A percentile compares a stretch with the other conserved stretches of the same genome.
Conservation (phyloP, 92 coral and sea anemone genomes). For the Phenganax stokvisi region DNA sequence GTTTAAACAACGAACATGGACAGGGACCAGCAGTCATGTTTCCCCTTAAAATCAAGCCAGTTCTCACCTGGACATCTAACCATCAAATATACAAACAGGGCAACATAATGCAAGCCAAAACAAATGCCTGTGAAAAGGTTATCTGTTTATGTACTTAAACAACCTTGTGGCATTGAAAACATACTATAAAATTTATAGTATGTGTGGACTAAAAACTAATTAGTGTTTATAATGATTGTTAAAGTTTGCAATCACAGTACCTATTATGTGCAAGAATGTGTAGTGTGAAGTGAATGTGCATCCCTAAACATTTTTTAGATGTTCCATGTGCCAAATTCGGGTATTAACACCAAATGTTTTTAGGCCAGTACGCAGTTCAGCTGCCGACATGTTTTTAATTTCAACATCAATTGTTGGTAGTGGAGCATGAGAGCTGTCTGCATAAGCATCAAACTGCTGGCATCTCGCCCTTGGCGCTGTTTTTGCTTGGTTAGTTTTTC, state of each 20-base stretch:
- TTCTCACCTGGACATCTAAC: constrained; percentile 1
- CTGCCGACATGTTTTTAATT: constrained; percentile 14
- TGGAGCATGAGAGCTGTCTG: background rate
- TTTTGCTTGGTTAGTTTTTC: constrained; percentile 23
- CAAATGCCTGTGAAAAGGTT: background rate
- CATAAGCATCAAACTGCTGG: constrained; percentile 5
- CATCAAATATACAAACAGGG: background rate
- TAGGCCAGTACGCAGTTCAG: constrained; percentile 12
- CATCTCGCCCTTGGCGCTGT: background rate
- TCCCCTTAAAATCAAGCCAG: constrained; percentile 2
- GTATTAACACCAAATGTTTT: constrained; percentile 1
- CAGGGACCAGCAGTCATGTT: background rate
- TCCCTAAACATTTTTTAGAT: constrained; percentile 14
- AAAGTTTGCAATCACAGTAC: background rate
- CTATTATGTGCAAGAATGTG: background rate
- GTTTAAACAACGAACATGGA: background rate
- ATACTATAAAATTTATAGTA: background rate
- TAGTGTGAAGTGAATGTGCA: background rate
- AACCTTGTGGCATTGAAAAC: background rate
- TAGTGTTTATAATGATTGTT: background rate
- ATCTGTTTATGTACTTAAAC: background rate
- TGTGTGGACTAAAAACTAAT: background rate
- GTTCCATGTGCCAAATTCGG: background rate
- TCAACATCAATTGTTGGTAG: background rate
- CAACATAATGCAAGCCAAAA: background rate